These are phyloP conservation scores for Caerostris extrusa DNA, from an alignment of 1,140 invertebrate species.

Conservation along the genomic window DNA sequence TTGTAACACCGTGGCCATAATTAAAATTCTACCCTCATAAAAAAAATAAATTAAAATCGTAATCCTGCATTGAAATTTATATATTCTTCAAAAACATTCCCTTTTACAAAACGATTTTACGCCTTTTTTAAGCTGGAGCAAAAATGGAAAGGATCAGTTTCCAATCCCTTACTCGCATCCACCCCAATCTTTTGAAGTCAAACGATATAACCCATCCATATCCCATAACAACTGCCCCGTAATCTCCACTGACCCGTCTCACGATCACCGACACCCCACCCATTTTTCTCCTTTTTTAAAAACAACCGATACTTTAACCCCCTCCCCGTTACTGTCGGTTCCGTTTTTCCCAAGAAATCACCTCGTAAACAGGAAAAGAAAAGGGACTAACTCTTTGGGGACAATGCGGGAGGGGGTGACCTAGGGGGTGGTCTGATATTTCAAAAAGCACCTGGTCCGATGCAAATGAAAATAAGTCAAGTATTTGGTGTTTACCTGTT, in stretches of 20 bases:
- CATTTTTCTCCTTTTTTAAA: not conserved
- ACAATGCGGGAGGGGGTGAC: not conserved
- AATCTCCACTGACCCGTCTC: constrained; percentile 28
- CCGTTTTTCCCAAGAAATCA: constrained; percentile 48
- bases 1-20: too few relatives aligned
- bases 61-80: too few relatives aligned
- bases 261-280: not conserved
- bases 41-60: too few relatives aligned
- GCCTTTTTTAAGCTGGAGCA: too few relatives aligned
- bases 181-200: not conserved
- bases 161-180: not conserved
- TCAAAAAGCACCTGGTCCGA: constrained; percentile 29
- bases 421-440: not conserved
- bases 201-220: not conserved
- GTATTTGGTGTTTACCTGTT: constrained; percentile 56
- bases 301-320: not conserved
- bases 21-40: too few relatives aligned
- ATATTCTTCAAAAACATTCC: too few relatives aligned
- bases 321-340: not conserved
- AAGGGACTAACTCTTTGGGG: constrained; percentile 39
- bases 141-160: not conserved
- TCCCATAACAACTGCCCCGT: not conserved
- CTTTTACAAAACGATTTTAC: too few relatives aligned
- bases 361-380: constrained; percentile 45
- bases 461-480: constrained; percentile 58